Conservation (phyloP, 2,888 invertebrate species). For the Bombylius discolor region DNA sequence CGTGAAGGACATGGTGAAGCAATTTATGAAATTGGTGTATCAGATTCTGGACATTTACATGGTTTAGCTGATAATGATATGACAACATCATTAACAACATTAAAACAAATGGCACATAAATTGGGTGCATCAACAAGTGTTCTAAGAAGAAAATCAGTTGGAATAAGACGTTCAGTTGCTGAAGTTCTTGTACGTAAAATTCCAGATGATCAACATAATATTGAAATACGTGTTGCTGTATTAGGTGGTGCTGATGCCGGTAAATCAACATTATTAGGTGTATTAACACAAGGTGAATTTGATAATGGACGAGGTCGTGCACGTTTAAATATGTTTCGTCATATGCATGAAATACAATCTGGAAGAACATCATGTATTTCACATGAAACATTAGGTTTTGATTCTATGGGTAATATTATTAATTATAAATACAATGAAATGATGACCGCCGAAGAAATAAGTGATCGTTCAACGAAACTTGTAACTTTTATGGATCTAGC, state of each 20-base stretch:
- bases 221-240: conserved; percentile 85
- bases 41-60: conserved; percentile 75
- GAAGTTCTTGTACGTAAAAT: conserved; percentile 84
- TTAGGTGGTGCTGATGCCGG: conserved; percentile 93
- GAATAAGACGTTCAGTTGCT: conserved; percentile 51
- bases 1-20: conserved; percentile 94
- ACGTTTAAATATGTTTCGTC: conserved; percentile 85
- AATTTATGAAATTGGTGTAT: conserved; percentile 93
- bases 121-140: conserved; percentile 71
- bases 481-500: conserved; percentile 93
- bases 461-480: conserved; percentile 81
- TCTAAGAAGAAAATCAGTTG: conserved; percentile 50
- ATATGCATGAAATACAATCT: conserved; percentile 87
- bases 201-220: conserved; percentile 74
- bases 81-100: conserved; percentile 70
- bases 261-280: conserved; percentile 93
- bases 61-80: conserved; percentile 76
- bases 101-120: conserved; percentile 77
- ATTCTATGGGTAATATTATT: conserved; percentile 70
- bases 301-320: conserved; percentile 94
- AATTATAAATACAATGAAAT: conserved; percentile 81
- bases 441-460: conserved; percentile 86
- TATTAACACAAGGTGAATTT: conserved; percentile 86
- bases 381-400: conserved; percentile 94
- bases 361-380: conserved; percentile 92